Conservation (phyloP, 2,888 invertebrate genomes). For the Ochlodes sylvanus region DNA sequence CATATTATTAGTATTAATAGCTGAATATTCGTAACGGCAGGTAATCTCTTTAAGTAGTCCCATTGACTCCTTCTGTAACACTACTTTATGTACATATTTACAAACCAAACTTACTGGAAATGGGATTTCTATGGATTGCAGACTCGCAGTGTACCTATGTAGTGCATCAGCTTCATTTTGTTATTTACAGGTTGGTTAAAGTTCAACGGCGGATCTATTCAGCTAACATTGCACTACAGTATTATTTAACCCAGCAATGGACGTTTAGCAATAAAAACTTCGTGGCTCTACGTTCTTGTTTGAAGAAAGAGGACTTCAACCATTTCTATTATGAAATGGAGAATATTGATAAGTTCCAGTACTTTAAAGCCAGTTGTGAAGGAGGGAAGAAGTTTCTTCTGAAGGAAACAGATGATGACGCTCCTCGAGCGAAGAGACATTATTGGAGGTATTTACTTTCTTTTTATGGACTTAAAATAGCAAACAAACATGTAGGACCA, state of each 20-base stretch:
- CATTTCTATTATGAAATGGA: constrained; percentile 86
- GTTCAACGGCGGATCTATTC: constrained; percentile 92
- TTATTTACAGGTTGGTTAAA: constrained; percentile 87
- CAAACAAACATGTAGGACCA: no score
- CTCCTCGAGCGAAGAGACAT: constrained; percentile 82
- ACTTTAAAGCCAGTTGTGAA: constrained; percentile 82
- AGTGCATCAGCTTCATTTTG: no score
- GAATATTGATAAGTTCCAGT: constrained; percentile 78
- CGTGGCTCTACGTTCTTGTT: constrained; percentile 71
- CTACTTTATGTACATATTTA: no score
- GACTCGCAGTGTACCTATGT: no score
- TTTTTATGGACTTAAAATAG: no score
- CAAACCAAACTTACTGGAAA: no score
- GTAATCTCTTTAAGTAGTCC: no score
- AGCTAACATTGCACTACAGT: constrained; percentile 89
- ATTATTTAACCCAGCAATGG: constrained; percentile 93
- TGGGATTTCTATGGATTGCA: no score
- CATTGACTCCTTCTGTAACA: no score
- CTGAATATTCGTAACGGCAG: no score
- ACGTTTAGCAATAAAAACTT: constrained; percentile 88
- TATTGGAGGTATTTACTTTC: constrained; percentile 70
- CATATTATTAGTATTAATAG: no score
- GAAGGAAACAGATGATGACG: constrained; percentile 86
- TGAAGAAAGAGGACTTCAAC: constrained; percentile 77
- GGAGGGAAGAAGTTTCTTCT: constrained; percentile 88